A percentile compares a stretch with the other conserved stretches of the same genome.
Evolutionary conservation across 1,140 invertebrate genomes (phyloP).

Genomic region (Neodiprion pinetum): DNA sequence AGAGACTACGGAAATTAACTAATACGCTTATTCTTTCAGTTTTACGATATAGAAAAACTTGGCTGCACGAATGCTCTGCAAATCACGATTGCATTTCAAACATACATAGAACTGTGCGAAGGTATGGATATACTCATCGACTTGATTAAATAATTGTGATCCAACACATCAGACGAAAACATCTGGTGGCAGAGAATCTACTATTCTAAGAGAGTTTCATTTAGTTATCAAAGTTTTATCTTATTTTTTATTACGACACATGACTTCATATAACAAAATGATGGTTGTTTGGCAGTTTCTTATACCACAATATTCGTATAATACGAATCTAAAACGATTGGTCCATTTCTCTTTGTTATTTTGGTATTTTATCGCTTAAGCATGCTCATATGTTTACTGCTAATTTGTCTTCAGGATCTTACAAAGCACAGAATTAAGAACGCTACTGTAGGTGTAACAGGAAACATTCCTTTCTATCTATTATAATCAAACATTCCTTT

Average conservation of each 20-base stretch:
- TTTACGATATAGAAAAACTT: slow-evolving; percentile 53
- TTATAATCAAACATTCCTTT: no score
- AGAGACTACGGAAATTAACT: slow-evolving; percentile 19
- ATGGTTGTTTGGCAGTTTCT: neutral
- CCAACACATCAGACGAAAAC: no score
- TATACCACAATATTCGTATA: slow-evolving; percentile 19
- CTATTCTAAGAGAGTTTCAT: neutral
- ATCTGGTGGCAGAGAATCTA: no score
- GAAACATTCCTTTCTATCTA: no score
- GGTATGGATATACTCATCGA: slow-evolving; percentile 34
- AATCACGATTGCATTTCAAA: slow-evolving; percentile 54
- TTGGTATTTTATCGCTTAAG: no score
- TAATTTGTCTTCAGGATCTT: no score
- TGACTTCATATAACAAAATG: neutral
- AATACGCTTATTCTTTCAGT: slow-evolving; percentile 51
- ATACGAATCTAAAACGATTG: slow-evolving; percentile 12
- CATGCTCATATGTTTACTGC: no score
- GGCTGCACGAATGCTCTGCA: slow-evolving; percentile 56
- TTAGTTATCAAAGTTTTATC: neutral
- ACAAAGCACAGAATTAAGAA: no score
- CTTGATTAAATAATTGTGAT: neutral
- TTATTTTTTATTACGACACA: neutral
- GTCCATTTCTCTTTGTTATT: slow-evolving; percentile 7
- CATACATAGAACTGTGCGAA: slow-evolving; percentile 59
- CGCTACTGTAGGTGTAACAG: no score